Base-by-base conservation (phyloP, 1,140 invertebrate species). In the Gyrodactylus bullatarudis region DNA sequence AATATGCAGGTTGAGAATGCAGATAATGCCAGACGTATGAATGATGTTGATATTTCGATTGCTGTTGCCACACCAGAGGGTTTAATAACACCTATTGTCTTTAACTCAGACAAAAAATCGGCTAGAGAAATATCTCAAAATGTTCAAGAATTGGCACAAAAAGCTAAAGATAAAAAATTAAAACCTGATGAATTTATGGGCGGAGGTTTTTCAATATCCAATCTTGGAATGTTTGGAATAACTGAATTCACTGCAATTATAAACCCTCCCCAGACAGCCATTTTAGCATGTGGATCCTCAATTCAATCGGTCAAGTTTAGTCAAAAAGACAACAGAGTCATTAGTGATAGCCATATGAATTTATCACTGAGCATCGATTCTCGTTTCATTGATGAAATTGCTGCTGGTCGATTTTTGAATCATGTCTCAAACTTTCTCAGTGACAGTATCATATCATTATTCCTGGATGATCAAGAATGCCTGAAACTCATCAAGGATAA, bases 141-240 rank as follows among this genome's bases (percentile, higher is more conserved):
- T 76, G 86, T 95, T 0, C 89, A 89, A 79, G 82, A 83, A 20
- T 75, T 99, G 74, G 93, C 91, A 0, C 83, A 80, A 1, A 93
- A 89, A 82, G 95, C 95, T 0, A 86, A 89, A 76, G 88, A 89
- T 26, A 89, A 89, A 71, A 95, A 93, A 81, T 82, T 99, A 1
- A 86, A 92, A 78, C 94, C 94, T 0, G 87, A 93, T 27, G 95
- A 99, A 82, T 99, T 92, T 81, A 89, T 96, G 84, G 91, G 92
- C 68, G 86, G 87, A 23, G 20, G 26, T 22, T 74, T 74, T n/a
- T 22, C 54, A 1, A 86, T 99, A 1, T 97, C 93, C 0, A 98
- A 99, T 83, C 82, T 99, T 74, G 94, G 94, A 77, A 98, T 98
- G 94, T 96, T 89, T 81, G 91, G 91, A 79, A 82, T 86, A n/a